Percentiles rank a stretch among this genome's conserved stretches.
phyloP scores from a whole-genome alignment of 2,113 vertebrate species.

The Lepidothrix coronata region DNA sequence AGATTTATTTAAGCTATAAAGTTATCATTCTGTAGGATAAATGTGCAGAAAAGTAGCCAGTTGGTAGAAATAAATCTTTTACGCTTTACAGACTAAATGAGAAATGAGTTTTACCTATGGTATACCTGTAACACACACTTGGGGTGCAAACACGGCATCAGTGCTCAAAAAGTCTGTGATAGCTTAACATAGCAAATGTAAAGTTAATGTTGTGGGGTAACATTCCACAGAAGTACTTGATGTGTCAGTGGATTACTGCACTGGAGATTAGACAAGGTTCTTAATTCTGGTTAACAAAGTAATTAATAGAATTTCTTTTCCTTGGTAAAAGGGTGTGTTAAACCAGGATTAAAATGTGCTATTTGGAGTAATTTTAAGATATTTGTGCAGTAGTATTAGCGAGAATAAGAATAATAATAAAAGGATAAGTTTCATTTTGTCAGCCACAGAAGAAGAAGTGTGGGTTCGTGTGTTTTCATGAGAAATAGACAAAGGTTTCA shows the following conservation, averaged over 20 bases:
- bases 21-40: not conserved
- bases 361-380: not conserved
- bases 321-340: not conserved
- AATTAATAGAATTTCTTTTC: not conserved
- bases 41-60: not conserved
- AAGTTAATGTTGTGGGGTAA: not conserved
- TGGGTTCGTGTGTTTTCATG: not conserved
- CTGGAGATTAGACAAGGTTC: not conserved
- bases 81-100: not conserved
- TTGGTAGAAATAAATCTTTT: not conserved
- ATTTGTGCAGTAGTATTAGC: not conserved
- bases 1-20: not conserved
- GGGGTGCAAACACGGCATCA: not conserved
- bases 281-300: not conserved
- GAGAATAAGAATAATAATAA: constrained; percentile 9
- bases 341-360: not conserved
- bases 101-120: not conserved
- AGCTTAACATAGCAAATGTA: not conserved
- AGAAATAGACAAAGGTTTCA: not conserved
- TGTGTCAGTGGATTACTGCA: not conserved
- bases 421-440: constrained; percentile 2
- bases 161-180: not conserved
- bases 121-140: not conserved
- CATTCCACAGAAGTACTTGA: not conserved
- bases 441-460: not conserved